These are phyloP conservation scores for Pogonocichla stellata DNA, from an alignment of 2,113 vertebrate species.

Conservation along the genomic window DNA sequence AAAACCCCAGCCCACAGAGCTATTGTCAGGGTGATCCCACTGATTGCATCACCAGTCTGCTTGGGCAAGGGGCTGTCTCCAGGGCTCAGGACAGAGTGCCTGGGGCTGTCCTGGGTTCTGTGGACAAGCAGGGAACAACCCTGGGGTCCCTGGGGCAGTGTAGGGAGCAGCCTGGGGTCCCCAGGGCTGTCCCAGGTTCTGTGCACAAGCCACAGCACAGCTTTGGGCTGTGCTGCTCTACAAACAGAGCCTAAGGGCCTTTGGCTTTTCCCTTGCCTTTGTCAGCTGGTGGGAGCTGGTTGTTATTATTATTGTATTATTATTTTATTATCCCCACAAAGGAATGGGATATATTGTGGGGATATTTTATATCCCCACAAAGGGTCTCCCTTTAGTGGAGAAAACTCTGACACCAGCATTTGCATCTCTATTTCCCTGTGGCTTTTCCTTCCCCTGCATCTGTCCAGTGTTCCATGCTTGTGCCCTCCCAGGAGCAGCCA, in stretches of 20 bases:
- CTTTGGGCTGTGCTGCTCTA: not conserved
- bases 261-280: not conserved
- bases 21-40: slow-evolving; percentile 27
- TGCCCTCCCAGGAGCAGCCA: not conserved
- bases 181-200: not conserved
- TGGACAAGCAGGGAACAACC: not conserved
- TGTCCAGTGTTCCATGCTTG: not conserved
- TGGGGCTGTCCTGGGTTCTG: not conserved
- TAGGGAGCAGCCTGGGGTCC: not conserved
- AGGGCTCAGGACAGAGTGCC: not conserved
- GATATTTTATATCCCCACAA: not conserved
- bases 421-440: not conserved
- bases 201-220: not conserved
- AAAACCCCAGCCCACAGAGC: not conserved
- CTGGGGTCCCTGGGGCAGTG: not conserved
- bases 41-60: not conserved
- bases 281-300: not conserved
- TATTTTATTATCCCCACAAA: not conserved
- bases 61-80: not conserved
- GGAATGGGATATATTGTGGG: too few species aligned
- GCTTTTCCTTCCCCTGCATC: not conserved
- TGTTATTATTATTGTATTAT: not conserved
- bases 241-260: not conserved
- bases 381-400: not conserved
- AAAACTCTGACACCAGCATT: not conserved